These are phyloP conservation scores for Heliconius ismenius DNA, from an alignment of 2,888 invertebrate species.

Conservation along the genomic window DNA sequence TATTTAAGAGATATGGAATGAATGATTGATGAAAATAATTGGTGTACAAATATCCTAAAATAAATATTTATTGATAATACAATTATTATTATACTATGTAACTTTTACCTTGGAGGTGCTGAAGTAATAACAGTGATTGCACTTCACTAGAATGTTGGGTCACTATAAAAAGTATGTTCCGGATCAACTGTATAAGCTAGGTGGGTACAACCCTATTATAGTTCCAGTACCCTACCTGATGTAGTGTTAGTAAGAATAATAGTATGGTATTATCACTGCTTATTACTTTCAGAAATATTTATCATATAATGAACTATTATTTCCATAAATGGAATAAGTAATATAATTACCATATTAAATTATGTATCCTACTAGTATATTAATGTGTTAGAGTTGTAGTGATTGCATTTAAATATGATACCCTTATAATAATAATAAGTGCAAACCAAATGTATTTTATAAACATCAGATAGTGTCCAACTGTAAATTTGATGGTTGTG, in stretches of 20 bases:
- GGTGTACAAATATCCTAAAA: slow-evolving; percentile 31
- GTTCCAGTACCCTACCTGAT: not conserved
- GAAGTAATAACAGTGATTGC: not conserved
- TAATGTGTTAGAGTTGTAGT: slow-evolving; percentile 15
- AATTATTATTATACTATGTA: slow-evolving; percentile 22
- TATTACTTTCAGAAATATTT: slow-evolving; percentile 7
- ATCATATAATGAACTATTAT: slow-evolving; percentile 20
- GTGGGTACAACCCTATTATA: too few species aligned
- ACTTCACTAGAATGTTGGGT: not conserved
- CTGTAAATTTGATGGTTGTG: not conserved
- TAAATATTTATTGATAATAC: slow-evolving; percentile 17
- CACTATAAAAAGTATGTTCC: too few species aligned
- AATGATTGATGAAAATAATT: slow-evolving; percentile 3
- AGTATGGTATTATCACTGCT: not conserved
- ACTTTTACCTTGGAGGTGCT: slow-evolving; percentile 18
- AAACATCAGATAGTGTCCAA: not conserved
- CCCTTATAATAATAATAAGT: slow-evolving; percentile 10
- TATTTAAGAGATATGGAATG: not conserved
- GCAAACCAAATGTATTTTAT: slow-evolving; percentile 17
- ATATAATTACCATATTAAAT: slow-evolving; percentile 21
- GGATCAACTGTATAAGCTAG: too few species aligned
- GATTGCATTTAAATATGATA: slow-evolving; percentile 22
- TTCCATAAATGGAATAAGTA: slow-evolving; percentile 18
- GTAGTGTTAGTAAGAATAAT: not conserved
- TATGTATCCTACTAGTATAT: slow-evolving; percentile 17